These are phyloP conservation scores for Plutella xylostella DNA, from an alignment of 2,888 invertebrate species.

Conservation along the genomic window DNA sequence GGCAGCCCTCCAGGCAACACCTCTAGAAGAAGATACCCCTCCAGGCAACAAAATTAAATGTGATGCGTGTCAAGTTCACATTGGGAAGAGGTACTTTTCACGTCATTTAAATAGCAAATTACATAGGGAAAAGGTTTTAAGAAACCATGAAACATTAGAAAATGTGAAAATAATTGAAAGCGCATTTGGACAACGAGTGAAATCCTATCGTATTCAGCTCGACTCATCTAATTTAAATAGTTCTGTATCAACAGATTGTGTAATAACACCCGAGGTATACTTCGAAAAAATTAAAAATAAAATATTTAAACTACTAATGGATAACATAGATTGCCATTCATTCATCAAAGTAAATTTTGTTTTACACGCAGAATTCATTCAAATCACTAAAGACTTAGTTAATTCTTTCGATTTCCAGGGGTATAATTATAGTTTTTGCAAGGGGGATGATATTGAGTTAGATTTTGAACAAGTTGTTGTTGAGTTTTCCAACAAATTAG, in stretches of 20 bases:
- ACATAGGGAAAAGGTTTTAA: slow-evolving; percentile 16
- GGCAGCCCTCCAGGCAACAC: no score
- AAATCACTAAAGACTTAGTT: slow-evolving; percentile 15
- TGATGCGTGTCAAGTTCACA: no score
- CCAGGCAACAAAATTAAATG: no score
- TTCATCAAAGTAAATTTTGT: slow-evolving; percentile 17
- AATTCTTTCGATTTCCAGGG: slow-evolving; percentile 20
- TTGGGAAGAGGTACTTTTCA: background rate
- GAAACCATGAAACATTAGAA: slow-evolving; percentile 9
- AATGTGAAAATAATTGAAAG: slow-evolving; percentile 15
- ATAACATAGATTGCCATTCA: slow-evolving; percentile 7
- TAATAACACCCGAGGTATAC: background rate
- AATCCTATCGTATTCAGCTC: slow-evolving; percentile 12
- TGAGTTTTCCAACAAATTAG: slow-evolving; percentile 5
- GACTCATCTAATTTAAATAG: no score
- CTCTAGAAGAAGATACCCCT: no score
- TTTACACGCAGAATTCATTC: slow-evolving; percentile 17
- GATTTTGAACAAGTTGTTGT: slow-evolving; percentile 5
- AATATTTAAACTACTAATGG: background rate
- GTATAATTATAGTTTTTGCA: slow-evolving; percentile 13
- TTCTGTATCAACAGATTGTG: background rate
- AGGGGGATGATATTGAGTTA: slow-evolving; percentile 15
- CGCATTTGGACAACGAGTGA: slow-evolving; percentile 12
- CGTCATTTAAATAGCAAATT: slow-evolving; percentile 13
- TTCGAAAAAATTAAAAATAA: background rate